phyloP scores from a whole-genome alignment of 35 echinoderm and acorn worm species.

The Heliocidaris tuberculata region DNA sequence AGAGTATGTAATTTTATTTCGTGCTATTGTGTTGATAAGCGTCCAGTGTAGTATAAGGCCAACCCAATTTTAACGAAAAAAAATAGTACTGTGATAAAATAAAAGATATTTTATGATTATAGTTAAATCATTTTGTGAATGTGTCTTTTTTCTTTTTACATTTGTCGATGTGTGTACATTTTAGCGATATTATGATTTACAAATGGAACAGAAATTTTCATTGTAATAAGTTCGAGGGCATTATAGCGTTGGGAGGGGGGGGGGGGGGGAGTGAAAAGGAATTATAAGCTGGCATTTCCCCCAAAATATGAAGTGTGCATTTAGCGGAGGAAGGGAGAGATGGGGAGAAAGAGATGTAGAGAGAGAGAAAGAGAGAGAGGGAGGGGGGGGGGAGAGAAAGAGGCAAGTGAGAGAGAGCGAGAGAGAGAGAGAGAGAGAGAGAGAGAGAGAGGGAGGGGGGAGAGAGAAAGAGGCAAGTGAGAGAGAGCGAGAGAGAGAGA shows the following conservation, averaged over 20 bases:
- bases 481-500: too few species aligned
- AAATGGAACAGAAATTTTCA: too few species aligned
- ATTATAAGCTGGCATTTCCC: neutral
- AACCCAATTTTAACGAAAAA: neutral
- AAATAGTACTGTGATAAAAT: constrained; percentile 12
- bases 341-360: too few species aligned
- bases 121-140: neutral
- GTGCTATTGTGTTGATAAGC: neutral
- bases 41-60: neutral
- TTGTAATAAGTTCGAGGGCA: too few species aligned
- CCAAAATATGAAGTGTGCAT: neutral
- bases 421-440: too few species aligned
- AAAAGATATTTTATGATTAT: constrained; percentile 20
- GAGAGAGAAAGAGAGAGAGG: too few species aligned
- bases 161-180: neutral
- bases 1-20: constrained; percentile 18
- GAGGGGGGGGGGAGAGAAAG: too few species aligned
- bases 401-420: too few species aligned
- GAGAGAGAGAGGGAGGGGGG: too few species aligned
- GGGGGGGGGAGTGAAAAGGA: neutral
- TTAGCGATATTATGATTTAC: neutral
- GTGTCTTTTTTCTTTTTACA: neutral
- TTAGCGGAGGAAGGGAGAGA: too few species aligned
- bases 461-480: too few species aligned
- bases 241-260: neutral